These are phyloP conservation scores for Neodiprion pinetum DNA, from an alignment of 1,140 invertebrate species.

Conservation along the genomic window DNA sequence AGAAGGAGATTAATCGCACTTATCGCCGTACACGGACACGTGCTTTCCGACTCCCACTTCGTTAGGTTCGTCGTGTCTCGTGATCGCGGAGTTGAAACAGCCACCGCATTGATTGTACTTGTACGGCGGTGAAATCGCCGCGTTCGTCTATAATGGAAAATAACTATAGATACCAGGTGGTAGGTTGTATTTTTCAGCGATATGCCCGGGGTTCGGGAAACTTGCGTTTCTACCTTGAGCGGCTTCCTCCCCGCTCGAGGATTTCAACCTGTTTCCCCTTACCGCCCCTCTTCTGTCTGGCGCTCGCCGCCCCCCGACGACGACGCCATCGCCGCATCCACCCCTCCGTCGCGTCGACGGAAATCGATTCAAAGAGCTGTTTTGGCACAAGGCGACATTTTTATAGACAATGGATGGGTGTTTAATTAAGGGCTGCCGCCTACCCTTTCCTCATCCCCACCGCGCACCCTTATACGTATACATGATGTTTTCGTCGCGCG, in stretches of 20 bases:
- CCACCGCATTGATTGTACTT: background rate
- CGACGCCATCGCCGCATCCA: background rate
- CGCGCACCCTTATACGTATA: too few species aligned
- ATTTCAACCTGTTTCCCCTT: background rate
- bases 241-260: background rate
- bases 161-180: too few species aligned
- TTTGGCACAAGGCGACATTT: slow-evolving; percentile 17
- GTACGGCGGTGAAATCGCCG: too few species aligned
- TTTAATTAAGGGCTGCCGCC: slow-evolving; percentile 10
- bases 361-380: slow-evolving; percentile 18
- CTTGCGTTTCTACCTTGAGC: background rate
- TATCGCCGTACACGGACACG: too few species aligned
- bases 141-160: too few species aligned
- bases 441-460: background rate
- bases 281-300: background rate
- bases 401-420: slow-evolving; percentile 18
- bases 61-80: background rate
- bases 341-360: slow-evolving; percentile 8
- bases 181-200: background rate
- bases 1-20: too few species aligned
- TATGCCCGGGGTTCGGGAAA: background rate
- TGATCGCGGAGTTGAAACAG: too few species aligned
- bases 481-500: too few species aligned
- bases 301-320: background rate
- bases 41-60: background rate